A percentile compares a stretch with the other conserved stretches of the same genome.
Evolutionary conservation across 2,888 invertebrate genomes (phyloP).

Genomic region (Leptinotarsa haldemani): DNA sequence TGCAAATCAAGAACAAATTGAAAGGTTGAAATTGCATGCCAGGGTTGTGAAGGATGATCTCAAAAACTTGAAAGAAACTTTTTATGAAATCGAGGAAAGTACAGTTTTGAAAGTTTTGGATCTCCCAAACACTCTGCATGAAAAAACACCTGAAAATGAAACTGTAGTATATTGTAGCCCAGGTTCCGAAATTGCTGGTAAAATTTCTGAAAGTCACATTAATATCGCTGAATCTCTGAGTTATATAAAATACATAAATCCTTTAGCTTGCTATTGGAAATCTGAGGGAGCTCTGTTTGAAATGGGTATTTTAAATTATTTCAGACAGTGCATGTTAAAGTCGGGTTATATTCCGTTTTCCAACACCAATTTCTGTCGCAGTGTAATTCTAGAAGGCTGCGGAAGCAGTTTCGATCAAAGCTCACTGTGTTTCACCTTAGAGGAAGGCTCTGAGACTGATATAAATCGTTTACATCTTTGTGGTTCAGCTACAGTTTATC

Average conservation of each 20-base stretch:
- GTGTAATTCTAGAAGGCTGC: slow-evolving; percentile 80
- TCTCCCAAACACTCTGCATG: slow-evolving; percentile 78
- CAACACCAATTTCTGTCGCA: slow-evolving; percentile 83
- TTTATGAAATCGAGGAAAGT: slow-evolving; percentile 81
- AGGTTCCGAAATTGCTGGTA: background rate
- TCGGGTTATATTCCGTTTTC: slow-evolving; percentile 74
- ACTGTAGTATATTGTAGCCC: slow-evolving; percentile 54
- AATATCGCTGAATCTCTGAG: slow-evolving; percentile 69
- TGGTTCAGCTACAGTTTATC: slow-evolving; percentile 79
- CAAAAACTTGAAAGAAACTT: slow-evolving; percentile 71
- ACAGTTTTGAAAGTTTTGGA: slow-evolving; percentile 74
- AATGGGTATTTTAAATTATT: slow-evolving; percentile 70
- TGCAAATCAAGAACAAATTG: slow-evolving; percentile 62
- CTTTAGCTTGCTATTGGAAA: slow-evolving; percentile 73
- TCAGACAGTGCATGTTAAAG: slow-evolving; percentile 65
- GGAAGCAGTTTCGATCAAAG: slow-evolving; percentile 72
- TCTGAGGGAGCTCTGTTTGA: slow-evolving; percentile 81
- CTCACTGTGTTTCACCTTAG: slow-evolving; percentile 71
- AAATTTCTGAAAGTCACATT: slow-evolving; percentile 67
- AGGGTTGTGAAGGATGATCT: slow-evolving; percentile 67
- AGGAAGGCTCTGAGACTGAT: slow-evolving; percentile 67
- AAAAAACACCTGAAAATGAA: slow-evolving; percentile 70
- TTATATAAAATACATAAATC: slow-evolving; percentile 71
- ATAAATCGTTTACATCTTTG: slow-evolving; percentile 77
- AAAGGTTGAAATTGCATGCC: slow-evolving; percentile 70